These are phyloP conservation scores for Rhegmatorhina hoffmannsi DNA, from an alignment of 2,113 vertebrate genomes.

Conservation along the genomic window DNA sequence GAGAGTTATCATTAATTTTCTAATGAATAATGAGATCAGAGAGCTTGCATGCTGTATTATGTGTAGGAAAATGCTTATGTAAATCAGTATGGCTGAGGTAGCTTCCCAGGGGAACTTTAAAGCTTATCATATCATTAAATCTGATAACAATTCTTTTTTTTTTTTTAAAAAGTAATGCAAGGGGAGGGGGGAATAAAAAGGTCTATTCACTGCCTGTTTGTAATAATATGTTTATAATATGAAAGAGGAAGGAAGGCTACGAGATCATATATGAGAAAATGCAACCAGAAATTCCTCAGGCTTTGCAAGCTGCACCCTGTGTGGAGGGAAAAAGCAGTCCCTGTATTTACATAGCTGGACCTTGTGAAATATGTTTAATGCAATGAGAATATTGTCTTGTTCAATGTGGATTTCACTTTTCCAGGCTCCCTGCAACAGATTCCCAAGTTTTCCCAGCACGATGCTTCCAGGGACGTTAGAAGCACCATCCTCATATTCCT, in stretches of 20 bases:
- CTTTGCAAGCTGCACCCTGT: neutral
- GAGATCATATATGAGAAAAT: slow-evolving; percentile 49
- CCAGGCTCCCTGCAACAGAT: neutral
- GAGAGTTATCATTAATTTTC: slow-evolving; percentile 75
- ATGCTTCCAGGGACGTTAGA: neutral
- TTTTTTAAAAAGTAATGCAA: slow-evolving; percentile 1
- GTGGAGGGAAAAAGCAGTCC: neutral
- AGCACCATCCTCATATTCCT: neutral
- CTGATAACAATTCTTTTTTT: slow-evolving; percentile 68
- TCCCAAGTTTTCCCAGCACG: neutral
- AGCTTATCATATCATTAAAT: slow-evolving; percentile 74
- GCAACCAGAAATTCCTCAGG: slow-evolving; percentile 1
- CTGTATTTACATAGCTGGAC: slow-evolving; percentile 38
- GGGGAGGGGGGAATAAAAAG: neutral
- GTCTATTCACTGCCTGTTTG: slow-evolving; percentile 41
- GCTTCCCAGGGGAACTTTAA: slow-evolving; percentile 71
- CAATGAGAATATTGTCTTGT: neutral
- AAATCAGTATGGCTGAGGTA: slow-evolving; percentile 61
- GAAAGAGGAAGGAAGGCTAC: slow-evolving; percentile 41
- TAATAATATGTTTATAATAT: slow-evolving; percentile 55
- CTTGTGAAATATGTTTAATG: neutral
- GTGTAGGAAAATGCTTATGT: slow-evolving; percentile 72
- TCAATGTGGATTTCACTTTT: neutral
- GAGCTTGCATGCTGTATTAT: slow-evolving; percentile 69
- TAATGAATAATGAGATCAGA: slow-evolving; percentile 75